phyloP scores from a whole-genome alignment of 2,797 vertebrate species.

The Lindbergichthys nudifrons region DNA sequence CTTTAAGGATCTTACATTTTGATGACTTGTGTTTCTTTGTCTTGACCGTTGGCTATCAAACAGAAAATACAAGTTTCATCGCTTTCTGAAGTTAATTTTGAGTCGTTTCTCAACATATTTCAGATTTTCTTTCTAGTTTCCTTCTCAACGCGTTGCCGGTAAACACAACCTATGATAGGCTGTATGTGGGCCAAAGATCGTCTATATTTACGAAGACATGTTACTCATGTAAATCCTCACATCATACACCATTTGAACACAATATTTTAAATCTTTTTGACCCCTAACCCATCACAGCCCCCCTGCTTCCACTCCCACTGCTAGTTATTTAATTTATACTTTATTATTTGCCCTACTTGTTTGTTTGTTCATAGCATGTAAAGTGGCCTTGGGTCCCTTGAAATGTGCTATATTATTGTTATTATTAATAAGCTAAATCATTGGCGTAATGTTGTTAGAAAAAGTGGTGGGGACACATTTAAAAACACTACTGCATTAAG shows the following conservation, averaged over 20 bases:
- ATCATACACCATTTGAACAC: not conserved
- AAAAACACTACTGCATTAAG: no score
- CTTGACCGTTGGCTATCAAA: slow-evolving; percentile 48
- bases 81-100: fast-evolving
- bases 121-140: fast-evolving
- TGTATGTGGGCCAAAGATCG: slow-evolving; percentile 21
- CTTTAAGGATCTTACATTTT: slow-evolving; percentile 48
- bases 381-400: no score
- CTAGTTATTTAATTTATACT: no score
- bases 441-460: no score
- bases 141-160: no score
- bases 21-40: slow-evolving; percentile 53
- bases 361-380: no score
- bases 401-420: no score
- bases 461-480: no score
- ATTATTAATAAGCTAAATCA: no score
- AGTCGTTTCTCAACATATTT: not conserved
- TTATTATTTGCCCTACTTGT: no score
- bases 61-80: slow-evolving; percentile 67
- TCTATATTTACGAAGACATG: slow-evolving; percentile 1
- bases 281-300: no score
- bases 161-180: not conserved
- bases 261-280: not conserved
- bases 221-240: not conserved
- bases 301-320: no score